Evolutionary conservation across 2,888 invertebrate genomes (phyloP).

Genomic region (Lasioglossum vierecki): DNA sequence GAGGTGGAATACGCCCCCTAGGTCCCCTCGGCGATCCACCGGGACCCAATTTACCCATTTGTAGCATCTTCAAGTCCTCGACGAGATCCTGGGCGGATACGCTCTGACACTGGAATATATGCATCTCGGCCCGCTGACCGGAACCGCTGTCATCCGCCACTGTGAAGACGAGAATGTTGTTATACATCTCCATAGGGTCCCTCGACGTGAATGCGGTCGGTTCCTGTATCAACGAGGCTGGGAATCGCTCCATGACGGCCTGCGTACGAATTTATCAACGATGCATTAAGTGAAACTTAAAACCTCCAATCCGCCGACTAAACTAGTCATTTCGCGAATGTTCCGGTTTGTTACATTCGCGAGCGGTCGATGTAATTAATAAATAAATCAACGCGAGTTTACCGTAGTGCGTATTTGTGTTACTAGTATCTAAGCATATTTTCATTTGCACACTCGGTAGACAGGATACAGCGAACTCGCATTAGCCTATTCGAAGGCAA

Average conservation of each 20-base stretch:
- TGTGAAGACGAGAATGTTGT: slow-evolving; percentile 99
- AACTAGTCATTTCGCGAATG: slow-evolving; percentile 46
- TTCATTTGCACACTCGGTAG: not conserved
- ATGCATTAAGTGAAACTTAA: slow-evolving; percentile 54
- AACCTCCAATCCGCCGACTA: slow-evolving; percentile 28
- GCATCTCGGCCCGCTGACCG: slow-evolving; percentile 94
- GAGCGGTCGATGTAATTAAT: slow-evolving; percentile 3
- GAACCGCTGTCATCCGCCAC: slow-evolving; percentile 90
- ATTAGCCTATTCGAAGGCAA: not conserved
- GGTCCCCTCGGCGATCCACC: slow-evolving; percentile 80
- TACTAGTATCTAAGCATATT: not conserved
- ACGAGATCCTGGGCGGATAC: slow-evolving; percentile 93
- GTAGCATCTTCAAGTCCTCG: slow-evolving; percentile 90
- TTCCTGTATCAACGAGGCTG: slow-evolving; percentile 95
- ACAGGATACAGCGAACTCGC: slow-evolving; percentile 5
- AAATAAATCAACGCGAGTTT: slow-evolving; percentile 7
- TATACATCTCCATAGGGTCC: slow-evolving; percentile 98
- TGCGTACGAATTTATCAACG: slow-evolving; percentile 80
- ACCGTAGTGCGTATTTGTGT: not conserved
- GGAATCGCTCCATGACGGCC: slow-evolving; percentile 99
- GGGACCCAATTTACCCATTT: slow-evolving; percentile 85
- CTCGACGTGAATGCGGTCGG: slow-evolving; percentile 99
- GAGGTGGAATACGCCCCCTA: slow-evolving; percentile 85
- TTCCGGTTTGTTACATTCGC: slow-evolving; percentile 46
- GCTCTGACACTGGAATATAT: slow-evolving; percentile 96